These are phyloP conservation scores for Acronicta psi DNA, from an alignment of 2,888 invertebrate species.

Conservation along the genomic window DNA sequence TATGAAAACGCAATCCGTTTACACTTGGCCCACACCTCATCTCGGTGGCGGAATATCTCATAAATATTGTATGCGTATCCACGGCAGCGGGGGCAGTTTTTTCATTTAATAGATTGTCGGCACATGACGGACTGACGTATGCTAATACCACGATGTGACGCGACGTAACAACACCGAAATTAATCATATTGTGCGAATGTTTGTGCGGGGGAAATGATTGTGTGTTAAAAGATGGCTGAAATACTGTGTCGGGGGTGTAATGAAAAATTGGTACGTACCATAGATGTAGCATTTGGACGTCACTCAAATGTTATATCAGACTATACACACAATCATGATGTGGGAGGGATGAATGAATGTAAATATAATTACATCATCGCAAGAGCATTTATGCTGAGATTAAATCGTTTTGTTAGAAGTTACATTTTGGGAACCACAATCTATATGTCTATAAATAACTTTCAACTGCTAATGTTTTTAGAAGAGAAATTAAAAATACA, in stretches of 20 bases:
- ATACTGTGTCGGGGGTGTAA: neutral
- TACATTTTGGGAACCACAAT: too few relatives aligned
- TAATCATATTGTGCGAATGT: constrained; percentile 40
- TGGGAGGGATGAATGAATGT: too few relatives aligned
- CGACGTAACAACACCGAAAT: constrained; percentile 36
- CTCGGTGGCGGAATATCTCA: constrained; percentile 64
- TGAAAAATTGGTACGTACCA: neutral
- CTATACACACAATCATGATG: too few relatives aligned
- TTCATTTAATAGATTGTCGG: constrained; percentile 72
- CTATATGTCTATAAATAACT: too few relatives aligned
- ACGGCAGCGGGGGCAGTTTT: constrained; percentile 66
- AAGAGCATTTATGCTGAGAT: too few relatives aligned
- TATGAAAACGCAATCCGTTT: constrained; percentile 11
- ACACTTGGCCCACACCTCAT: constrained; percentile 6
- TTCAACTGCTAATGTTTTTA: too few relatives aligned
- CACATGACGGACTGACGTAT: constrained; percentile 66
- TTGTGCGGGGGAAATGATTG: neutral
- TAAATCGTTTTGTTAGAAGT: too few relatives aligned
- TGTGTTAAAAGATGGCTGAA: neutral
- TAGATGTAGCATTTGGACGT: too few relatives aligned
- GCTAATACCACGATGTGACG: constrained; percentile 41
- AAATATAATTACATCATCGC: too few relatives aligned
- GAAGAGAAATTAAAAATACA: too few relatives aligned
- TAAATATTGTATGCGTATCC: constrained; percentile 77
- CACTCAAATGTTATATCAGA: too few relatives aligned